A percentile compares a stretch with the other conserved stretches of the same genome.
Evolutionary conservation across 2,888 invertebrate genomes (phyloP).

Genomic region (Sesia bembeciformis): DNA sequence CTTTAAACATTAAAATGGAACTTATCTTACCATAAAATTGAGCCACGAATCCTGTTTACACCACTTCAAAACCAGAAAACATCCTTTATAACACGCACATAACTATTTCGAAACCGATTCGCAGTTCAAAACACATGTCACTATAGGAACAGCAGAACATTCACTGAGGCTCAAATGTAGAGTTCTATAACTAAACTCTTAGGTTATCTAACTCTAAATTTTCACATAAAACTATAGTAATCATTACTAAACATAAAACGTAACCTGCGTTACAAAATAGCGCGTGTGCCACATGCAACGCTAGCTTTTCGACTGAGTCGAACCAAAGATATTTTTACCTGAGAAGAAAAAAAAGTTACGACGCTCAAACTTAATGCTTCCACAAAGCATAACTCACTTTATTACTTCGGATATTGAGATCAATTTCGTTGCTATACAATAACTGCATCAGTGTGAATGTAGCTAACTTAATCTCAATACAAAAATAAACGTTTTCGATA

Average conservation of each 20-base stretch:
- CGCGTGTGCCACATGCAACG: slow-evolving; percentile 9
- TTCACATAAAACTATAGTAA: neutral
- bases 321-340: slow-evolving; percentile 64
- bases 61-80: slow-evolving; percentile 10
- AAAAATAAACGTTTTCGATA: neutral
- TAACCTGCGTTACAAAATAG: slow-evolving; percentile 3
- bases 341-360: slow-evolving; percentile 56
- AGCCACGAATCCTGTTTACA: slow-evolving; percentile 38
- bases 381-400: neutral
- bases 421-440: neutral
- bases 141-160: neutral
- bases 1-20: slow-evolving; percentile 10
- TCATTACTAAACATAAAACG: neutral
- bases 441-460: no score
- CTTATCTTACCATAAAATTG: slow-evolving; percentile 41
- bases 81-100: neutral
- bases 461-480: neutral
- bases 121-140: neutral
- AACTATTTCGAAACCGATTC: no score
- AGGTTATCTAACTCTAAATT: neutral
- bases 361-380: neutral
- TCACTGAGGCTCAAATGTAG: neutral
- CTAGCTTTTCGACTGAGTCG: slow-evolving; percentile 51
- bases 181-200: neutral
- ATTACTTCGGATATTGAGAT: neutral